Evolutionary conservation across 2,113 vertebrate species (phyloP), one percentile per base, ranked within the genome.

Genomic region (Theristicus caerulescens): DNA sequence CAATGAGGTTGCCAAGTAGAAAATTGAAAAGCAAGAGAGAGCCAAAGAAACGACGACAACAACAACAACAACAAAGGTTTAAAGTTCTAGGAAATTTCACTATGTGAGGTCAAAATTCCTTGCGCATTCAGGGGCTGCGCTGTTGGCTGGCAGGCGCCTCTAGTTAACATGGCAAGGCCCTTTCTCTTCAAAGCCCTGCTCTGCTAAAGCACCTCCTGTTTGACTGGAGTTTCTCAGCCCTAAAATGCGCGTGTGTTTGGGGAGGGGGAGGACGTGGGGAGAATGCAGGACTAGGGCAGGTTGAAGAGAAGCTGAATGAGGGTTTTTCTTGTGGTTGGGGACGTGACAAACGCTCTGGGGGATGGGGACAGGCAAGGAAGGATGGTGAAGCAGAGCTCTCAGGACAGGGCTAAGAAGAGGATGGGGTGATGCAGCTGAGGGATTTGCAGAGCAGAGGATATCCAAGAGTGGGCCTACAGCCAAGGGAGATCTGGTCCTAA

Each of bases 81-180:
- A 86, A 84, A 96, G 94, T 93, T 96, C 96, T 96, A 95, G 96
- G 92, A 90, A 97, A 96, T 95, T 85, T 94, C 91, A 64, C 62
- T 84, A 38, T 38, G 83, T 89, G 93, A 90, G 84, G 89, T 93
- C 95, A 94, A 89, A 94, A 96, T 86, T 94, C 86, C 82, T 94
- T 85, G 64, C 4, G 5, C 8, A 3, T 76, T 92, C 65, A 82
- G 70, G 52, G 78, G 40, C 85, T 81, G 55, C 71, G 65, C 74
- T 88, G 77, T n/a, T 92, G 58, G 59, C 72, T 89, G 82, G 66
- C 82, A 89, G 52, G 77, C 13, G 7, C 54, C 52, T 73, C 66
- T 29, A 31, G 46, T 84, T 76, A 84, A 90, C 70, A 42, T 11
- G 62, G 72, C 62, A 82, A 74, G n/a, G 38, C 26, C 58, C 36